Evolutionary conservation across 2,888 invertebrate species (phyloP).

Genomic region (Agrochola macilenta): DNA sequence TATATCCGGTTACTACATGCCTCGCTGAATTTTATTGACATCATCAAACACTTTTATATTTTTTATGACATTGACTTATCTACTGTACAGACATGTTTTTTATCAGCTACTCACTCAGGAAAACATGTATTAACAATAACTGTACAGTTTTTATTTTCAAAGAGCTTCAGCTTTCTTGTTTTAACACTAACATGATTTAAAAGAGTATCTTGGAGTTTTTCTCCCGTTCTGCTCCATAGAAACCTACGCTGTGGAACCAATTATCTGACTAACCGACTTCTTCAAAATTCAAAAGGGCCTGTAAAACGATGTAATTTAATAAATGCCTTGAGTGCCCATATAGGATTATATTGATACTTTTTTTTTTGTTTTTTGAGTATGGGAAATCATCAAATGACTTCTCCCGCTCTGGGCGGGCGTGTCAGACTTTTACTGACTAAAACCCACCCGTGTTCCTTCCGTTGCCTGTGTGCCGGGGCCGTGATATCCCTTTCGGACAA

Average conservation of each 20-base stretch:
- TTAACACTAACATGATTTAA: not conserved
- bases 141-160: not conserved
- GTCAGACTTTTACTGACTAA: too few species aligned
- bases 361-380: too few species aligned
- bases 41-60: not conserved
- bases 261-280: not conserved
- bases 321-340: not conserved
- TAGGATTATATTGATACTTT: not conserved
- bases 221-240: not conserved
- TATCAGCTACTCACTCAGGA: not conserved
- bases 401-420: too few species aligned
- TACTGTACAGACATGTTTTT: not conserved
- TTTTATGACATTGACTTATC: not conserved
- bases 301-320: not conserved
- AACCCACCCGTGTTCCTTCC: too few species aligned
- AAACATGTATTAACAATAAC: not conserved
- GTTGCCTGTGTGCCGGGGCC: too few species aligned
- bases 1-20: conserved; percentile 4
- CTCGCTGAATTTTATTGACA: conserved; percentile 31
- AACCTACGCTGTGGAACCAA: not conserved
- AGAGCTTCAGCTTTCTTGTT: not conserved
- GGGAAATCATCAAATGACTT: too few species aligned
- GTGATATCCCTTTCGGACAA: too few species aligned
- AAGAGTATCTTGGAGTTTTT: not conserved
- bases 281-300: not conserved